A percentile compares a stretch with the other conserved stretches of the same genome.
Evolutionary conservation across 2,797 vertebrate species (phyloP).

Genomic region (Limnodromus scolopaceus): DNA sequence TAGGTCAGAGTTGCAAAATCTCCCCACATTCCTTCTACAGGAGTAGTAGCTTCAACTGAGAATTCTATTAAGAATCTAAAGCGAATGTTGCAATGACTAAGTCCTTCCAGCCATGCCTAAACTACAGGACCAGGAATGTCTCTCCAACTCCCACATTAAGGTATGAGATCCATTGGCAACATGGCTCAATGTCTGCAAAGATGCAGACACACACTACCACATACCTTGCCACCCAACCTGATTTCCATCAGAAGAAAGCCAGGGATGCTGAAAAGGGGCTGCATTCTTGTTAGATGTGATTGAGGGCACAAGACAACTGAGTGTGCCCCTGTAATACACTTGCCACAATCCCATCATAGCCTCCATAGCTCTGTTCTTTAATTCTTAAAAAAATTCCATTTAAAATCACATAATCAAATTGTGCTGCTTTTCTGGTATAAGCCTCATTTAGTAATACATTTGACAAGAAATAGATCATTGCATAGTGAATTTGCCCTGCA

Average conservation of each 20-base stretch:
- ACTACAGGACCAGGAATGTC: neutral
- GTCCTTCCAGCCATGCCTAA: neutral
- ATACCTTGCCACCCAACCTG: neutral
- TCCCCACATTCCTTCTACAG: neutral
- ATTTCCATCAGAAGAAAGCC: neutral
- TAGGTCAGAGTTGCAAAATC: neutral
- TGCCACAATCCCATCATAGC: neutral
- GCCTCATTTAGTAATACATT: neutral
- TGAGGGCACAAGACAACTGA: neutral
- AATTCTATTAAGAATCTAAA: neutral
- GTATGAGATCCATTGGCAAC: neutral
- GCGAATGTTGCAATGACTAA: fast-evolving
- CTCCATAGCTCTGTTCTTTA: neutral
- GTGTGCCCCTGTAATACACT: neutral
- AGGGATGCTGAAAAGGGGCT: neutral
- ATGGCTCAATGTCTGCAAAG: neutral
- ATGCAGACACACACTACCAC: fast-evolving
- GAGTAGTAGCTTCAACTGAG: neutral
- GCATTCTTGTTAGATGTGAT: neutral
- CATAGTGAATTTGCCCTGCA: neutral
- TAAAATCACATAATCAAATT: neutral
- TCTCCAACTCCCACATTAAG: neutral
- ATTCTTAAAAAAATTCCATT: neutral
- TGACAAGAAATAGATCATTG: neutral
- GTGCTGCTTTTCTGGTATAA: neutral